Conservation (phyloP, 2,888 invertebrate genomes). For the Patella caerulea region DNA sequence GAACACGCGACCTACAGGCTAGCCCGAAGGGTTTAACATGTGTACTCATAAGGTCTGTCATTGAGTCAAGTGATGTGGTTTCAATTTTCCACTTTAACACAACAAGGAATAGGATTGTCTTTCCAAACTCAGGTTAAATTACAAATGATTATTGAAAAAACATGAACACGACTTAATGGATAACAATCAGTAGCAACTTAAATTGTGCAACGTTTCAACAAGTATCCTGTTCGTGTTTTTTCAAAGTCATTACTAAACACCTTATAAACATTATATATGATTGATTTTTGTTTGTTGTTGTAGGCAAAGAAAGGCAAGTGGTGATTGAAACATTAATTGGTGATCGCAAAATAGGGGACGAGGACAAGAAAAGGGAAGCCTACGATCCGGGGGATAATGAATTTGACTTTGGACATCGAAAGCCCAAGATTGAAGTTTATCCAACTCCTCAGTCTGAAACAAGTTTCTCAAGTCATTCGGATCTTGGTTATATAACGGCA, state of each 20-base stretch:
- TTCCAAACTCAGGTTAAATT: background rate
- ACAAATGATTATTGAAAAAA: background rate
- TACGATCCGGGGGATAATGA: conserved; percentile 42
- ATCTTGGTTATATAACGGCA: conserved; percentile 22
- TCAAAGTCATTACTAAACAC: too few species aligned
- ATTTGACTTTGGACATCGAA: conserved; percentile 25
- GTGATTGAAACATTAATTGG: conserved; percentile 78
- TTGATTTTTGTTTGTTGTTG: conserved; percentile 26
- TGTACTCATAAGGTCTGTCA: background rate
- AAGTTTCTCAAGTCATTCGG: conserved; percentile 32
- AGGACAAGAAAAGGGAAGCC: conserved; percentile 34
- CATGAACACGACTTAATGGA: too few species aligned
- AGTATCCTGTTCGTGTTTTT: too few species aligned
- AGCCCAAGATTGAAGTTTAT: background rate
- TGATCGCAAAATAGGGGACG: conserved; percentile 49
- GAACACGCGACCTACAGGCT: background rate
- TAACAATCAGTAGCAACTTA: too few species aligned
- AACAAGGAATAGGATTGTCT: background rate
- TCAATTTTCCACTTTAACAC: background rate
- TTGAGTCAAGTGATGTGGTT: background rate
- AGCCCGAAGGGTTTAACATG: background rate
- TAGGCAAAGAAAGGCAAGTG: conserved; percentile 83
- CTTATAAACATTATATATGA: background rate
- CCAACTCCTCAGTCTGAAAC: conserved; percentile 28
- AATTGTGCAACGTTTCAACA: too few species aligned